Base-by-base conservation (phyloP, 2,797 vertebrate species). In the Xenopus petersii region DNA sequence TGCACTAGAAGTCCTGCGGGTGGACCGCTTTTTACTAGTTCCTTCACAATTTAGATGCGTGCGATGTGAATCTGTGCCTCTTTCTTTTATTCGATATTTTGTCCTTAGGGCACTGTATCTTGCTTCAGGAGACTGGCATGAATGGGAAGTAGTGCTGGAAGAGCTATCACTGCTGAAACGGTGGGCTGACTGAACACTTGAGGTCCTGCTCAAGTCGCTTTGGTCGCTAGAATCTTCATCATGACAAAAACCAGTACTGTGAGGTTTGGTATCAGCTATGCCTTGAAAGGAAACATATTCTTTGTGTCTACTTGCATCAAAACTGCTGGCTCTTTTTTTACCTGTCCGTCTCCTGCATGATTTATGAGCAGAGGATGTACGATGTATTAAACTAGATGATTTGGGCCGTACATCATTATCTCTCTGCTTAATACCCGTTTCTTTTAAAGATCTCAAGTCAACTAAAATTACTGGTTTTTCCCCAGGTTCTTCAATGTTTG, bases 251-350 rank as follows among this genome's bases (percentile, higher is more conserved):
- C 94, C 88, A 61, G 94, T 91, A 71, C 94, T 95, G 79, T 93
- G 94, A 67, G 95, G 96, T 87, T 98, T 97, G 83, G 87, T 88
- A 82, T 85, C 85, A 80, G 95, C 92, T 75, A 93, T 86, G 8
- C 93, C 91, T 64, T 95, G 92, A 79, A 95, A 86, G 5, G 93
- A 93, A 81, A 95, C 85, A 59, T 95, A 96, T 87, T 98, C 96
- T 84, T 94, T 91, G 79, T 94, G 96, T 59, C 95, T 94, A 80
- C 95, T 95, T 42, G 95, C 93, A 16, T 99, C 98, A 47, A 99
- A 98, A 84, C 98, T 99, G 88, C 96, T 98, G 30, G 97, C 97
- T 49, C 98, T 93, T 80, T 98, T 98, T 89, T 98, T 98, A 56
- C 94, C 93, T 46, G 91, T 88, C 80, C 94, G 91, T 46, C 95